These are phyloP conservation scores for Sminthurides aquaticus DNA, from an alignment of 2,888 invertebrate species.

Conservation along the genomic window DNA sequence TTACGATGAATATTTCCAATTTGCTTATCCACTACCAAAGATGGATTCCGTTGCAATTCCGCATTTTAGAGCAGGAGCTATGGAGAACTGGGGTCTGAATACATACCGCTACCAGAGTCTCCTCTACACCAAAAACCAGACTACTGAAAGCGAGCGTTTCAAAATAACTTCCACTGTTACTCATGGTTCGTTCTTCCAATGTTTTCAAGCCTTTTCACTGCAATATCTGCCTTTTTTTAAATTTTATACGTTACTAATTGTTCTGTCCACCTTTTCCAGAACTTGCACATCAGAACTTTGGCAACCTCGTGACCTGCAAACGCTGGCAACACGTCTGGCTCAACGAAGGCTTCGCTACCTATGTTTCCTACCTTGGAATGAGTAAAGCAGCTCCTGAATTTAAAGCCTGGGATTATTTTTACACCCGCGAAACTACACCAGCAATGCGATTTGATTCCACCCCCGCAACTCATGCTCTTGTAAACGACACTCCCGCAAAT, in stretches of 20 bases:
- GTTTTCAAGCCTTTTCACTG: neutral
- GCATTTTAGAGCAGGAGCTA: slow-evolving; percentile 28
- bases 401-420: slow-evolving; percentile 31
- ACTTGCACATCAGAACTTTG: slow-evolving; percentile 25
- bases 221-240: neutral
- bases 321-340: slow-evolving; percentile 26
- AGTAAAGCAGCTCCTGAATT: slow-evolving; percentile 34
- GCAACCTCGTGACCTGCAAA: slow-evolving; percentile 22
- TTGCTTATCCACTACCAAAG: slow-evolving; percentile 35
- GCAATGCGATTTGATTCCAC: slow-evolving; percentile 47
- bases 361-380: slow-evolving; percentile 34
- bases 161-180: slow-evolving; percentile 17
- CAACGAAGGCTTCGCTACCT: slow-evolving; percentile 38
- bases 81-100: slow-evolving; percentile 32
- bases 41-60: slow-evolving; percentile 38
- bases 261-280: slow-evolving; percentile 9
- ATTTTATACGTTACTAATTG: too few species aligned
- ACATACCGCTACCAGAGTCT: slow-evolving; percentile 22
- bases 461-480: slow-evolving; percentile 49
- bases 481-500: slow-evolving; percentile 46
- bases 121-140: slow-evolving; percentile 14
- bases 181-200: slow-evolving; percentile 13
- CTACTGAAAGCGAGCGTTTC: slow-evolving; percentile 16
- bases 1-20: slow-evolving; percentile 35
- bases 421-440: slow-evolving; percentile 30